Conservation (phyloP, 1,140 invertebrate species). For the Maconellicoccus hirsutus region DNA sequence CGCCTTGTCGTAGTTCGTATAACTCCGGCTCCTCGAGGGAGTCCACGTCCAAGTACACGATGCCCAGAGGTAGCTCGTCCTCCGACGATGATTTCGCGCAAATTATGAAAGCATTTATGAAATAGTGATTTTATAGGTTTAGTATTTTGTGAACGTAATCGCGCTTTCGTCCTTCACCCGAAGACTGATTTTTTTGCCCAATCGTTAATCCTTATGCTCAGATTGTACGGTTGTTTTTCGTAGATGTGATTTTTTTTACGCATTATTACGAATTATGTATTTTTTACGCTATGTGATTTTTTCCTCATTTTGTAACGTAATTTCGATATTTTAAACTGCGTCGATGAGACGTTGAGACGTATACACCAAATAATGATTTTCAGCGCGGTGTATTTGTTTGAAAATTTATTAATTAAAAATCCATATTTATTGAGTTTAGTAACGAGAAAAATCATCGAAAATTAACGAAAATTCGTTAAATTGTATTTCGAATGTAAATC, state of each 20-base stretch:
- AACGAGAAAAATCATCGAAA: too few relatives aligned
- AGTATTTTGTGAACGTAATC: background rate
- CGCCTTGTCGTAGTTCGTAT: background rate
- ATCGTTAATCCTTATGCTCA: too few relatives aligned
- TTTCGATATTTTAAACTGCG: too few relatives aligned
- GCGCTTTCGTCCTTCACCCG: background rate
- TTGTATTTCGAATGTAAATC: too few relatives aligned
- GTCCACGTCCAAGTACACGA: background rate
- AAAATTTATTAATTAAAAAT: too few relatives aligned
- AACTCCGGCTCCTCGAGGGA: background rate
- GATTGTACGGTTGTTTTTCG: background rate
- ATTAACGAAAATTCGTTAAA: too few relatives aligned
- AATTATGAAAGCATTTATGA: background rate
- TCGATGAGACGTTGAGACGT: too few relatives aligned
- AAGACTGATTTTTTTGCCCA: background rate
- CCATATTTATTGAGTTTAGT: too few relatives aligned
- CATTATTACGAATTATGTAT: background rate
- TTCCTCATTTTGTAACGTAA: too few relatives aligned
- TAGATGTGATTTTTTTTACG: background rate
- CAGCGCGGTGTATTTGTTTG: too few relatives aligned
- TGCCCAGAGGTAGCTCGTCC: background rate
- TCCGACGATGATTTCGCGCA: background rate
- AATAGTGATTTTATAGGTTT: background rate
- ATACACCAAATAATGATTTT: too few relatives aligned
- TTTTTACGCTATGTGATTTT: too few relatives aligned